Evolutionary conservation across 1,140 invertebrate genomes (phyloP), one percentile per base, ranked within the genome.

Genomic region (Eulimnadia texana): DNA sequence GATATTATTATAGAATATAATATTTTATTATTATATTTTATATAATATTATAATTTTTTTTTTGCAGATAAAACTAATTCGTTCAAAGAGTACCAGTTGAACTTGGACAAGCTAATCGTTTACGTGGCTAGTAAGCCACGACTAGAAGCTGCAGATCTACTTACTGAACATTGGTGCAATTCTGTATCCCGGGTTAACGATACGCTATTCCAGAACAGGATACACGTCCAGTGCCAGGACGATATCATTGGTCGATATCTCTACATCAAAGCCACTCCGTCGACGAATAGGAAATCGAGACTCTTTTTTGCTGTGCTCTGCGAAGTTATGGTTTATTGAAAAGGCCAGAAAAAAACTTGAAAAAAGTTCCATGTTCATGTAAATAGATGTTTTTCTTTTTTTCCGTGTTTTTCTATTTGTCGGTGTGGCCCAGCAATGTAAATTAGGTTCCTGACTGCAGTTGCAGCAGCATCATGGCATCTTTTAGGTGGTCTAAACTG

Each of bases 391-490:
- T 42, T 29, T 57, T 27, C 20, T 57, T 10, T 19, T 57, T 9
- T 33, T 28, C 52, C 22, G 23, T 54, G n/a, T 57, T 33, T 10
- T 20, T 57, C 27, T 29, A 9, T 54, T 27, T 54, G 22, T 47
- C 42, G 51, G 25, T 52, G 11, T 52, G 25, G 10, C 28, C 51
- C 20, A 22, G 6, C 51, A 53, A 25, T 22, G 10, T 20, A 9
- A 52, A 52, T 52, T 75, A 89, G 75, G 84, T 88, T 25, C 86
- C 88, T 68, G 84, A 80, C 68, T 93, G 89, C 51, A 84, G 77
- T 73, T 91, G 90, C 50, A 94, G 78, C 42, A 90, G 76, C 65
- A 82, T 76, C 50, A 95, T 80, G 60, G 84, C 84, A 70, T 89
- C 88, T 51, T 80, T 82, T 52, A 94, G 84, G 70, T 83, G 83